A percentile compares a stretch with the other conserved stretches of the same genome.
These are phyloP conservation scores for Sinotaia quadrata DNA, from an alignment of 2,888 invertebrate species.

Conservation along the genomic window DNA sequence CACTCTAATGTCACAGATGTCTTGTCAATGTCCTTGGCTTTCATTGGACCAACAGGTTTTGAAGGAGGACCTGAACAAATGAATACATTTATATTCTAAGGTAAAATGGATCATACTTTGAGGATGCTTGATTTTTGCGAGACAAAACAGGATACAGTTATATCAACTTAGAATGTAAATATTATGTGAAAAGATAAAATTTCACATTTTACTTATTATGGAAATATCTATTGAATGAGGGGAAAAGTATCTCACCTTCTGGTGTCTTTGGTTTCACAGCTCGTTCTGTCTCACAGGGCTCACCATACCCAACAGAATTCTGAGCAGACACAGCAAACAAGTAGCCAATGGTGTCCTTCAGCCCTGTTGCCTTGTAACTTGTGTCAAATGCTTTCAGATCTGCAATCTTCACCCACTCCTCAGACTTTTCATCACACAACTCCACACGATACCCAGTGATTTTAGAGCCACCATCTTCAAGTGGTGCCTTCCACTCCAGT, in stretches of 20 bases:
- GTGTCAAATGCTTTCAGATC: conserved; percentile 41
- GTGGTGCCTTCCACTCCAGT: conserved; percentile 54
- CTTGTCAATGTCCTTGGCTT: conserved; percentile 48
- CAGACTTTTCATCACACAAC: conserved; percentile 40
- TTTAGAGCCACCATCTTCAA: conserved; percentile 53
- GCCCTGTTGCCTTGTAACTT: conserved; percentile 41
- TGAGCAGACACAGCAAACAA: conserved; percentile 65
- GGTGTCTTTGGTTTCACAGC: conserved; percentile 42
- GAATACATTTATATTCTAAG: too few relatives aligned
- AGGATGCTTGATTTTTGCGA: not conserved
- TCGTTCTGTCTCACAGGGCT: conserved; percentile 41
- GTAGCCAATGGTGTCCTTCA: conserved; percentile 53
- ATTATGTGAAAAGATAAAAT: too few relatives aligned
- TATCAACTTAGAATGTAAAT: too few relatives aligned
- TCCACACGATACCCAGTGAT: conserved; percentile 53
- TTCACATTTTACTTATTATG: too few relatives aligned
- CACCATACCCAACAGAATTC: conserved; percentile 51
- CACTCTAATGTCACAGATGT: conserved; percentile 64
- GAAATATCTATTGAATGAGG: too few relatives aligned
- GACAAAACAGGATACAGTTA: too few relatives aligned
- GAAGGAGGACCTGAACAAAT: conserved; percentile 48
- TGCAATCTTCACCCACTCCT: conserved; percentile 46
- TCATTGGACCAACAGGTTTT: conserved; percentile 43
- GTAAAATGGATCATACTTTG: too few relatives aligned
- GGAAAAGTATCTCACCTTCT: conserved; percentile 35